Base-by-base conservation (phyloP, 2,888 invertebrate species). In the Melanargia galathea region DNA sequence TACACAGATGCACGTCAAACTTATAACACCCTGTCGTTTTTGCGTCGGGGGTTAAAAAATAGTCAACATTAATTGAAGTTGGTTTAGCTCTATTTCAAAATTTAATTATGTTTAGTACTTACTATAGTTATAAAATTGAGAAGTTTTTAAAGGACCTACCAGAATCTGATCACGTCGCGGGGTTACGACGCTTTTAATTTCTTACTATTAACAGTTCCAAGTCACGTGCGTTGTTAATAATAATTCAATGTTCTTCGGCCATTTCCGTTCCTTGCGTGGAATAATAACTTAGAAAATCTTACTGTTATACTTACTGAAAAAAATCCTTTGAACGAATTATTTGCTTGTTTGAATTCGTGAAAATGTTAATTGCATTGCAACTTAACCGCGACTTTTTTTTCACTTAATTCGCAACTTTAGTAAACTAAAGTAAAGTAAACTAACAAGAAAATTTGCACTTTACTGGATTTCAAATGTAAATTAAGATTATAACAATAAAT, bases 221-320 rank as follows among this genome's bases (percentile, higher is more conserved):
- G 26, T 43, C 55, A 55, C 55, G 55, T 55, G 43, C 40, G 26
- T 55, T 22, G 52, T 55, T 55, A 26, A 43, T 26, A 51, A 24
- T 55, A 55, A 43, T 55, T 55, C 40, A 43, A 55, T 55, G 40
- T 40, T 43, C 26, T 26, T 24, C 26, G 22, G 40, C 26, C 26
- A 43, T 55, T 55, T 55, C 55, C 26, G 43, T 43, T 26, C 40
- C 2, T 43, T 43, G 8, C 55, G 8, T 18, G 43, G 43, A 24
- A 55, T 26, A 55, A 40, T 6, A 24, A 24, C n/a, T 22, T 24
- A 38, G 10, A 24, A 55, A 55, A 16, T 43, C 35, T 16, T 16
- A 35, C 5, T 20, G 10, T 20, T 18, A 26, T 22, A 22, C 5
- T 3, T 3, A 10, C 11, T 0, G 13, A 5, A 49, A 46, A 11